Conservation (phyloP, 2,113 vertebrate genomes). For the Pan paniscus region DNA sequence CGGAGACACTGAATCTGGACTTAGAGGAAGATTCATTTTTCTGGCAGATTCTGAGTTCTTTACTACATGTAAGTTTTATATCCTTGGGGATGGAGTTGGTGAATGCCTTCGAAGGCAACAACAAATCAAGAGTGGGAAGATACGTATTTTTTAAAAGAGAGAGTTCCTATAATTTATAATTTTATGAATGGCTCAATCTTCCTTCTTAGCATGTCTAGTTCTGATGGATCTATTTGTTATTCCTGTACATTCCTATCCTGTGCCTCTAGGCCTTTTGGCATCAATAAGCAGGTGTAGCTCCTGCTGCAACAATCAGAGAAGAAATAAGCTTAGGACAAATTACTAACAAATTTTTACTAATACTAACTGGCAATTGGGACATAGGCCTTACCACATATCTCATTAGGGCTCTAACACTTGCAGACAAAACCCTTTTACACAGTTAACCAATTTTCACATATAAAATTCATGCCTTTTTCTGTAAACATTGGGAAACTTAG, state of each 20-base stretch:
- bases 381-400: not conserved
- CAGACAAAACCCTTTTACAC: not conserved
- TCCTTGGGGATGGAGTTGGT: not conserved
- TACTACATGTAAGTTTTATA: not conserved
- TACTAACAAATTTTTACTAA: not conserved
- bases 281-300: not conserved
- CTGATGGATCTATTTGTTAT: not conserved
- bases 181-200: not conserved
- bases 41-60: not conserved
- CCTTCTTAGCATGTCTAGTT: not conserved
- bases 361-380: not conserved
- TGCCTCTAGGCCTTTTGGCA: not conserved
- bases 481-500: not conserved
- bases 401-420: not conserved
- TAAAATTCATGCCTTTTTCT: not conserved
- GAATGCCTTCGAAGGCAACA: not conserved
- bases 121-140: not conserved
- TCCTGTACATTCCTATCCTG: not conserved
- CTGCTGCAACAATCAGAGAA: not conserved
- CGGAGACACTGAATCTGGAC: not conserved
- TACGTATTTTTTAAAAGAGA: not conserved
- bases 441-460: not conserved
- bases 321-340: not conserved
- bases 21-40: not conserved
- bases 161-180: not conserved